These are phyloP conservation scores for Adrianichthys oophorus DNA, from an alignment of 2,797 vertebrate species.

Conservation along the genomic window DNA sequence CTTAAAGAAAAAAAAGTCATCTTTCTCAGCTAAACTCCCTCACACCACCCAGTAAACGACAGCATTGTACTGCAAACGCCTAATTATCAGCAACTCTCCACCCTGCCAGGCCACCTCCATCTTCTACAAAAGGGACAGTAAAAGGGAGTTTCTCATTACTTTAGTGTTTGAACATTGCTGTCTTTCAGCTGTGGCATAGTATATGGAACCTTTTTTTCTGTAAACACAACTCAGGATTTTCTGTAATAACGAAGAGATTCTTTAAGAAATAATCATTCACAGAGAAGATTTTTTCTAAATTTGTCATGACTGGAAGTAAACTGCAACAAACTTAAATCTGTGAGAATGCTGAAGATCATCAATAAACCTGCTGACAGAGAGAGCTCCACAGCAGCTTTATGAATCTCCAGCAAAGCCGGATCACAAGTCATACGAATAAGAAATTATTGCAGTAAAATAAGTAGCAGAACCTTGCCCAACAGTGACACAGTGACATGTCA, in stretches of 20 bases:
- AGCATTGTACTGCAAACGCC: slow-evolving; percentile 54
- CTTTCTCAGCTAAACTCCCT: slow-evolving; percentile 31
- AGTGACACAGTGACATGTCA: slow-evolving; percentile 26
- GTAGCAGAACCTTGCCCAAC: slow-evolving; percentile 26
- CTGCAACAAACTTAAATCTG: neutral
- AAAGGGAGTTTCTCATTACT: slow-evolving; percentile 84
- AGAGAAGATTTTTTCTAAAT: slow-evolving; percentile 22
- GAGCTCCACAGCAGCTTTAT: slow-evolving; percentile 30
- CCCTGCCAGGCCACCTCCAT: slow-evolving; percentile 51
- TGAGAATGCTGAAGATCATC: no score
- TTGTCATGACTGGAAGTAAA: slow-evolving; percentile 16
- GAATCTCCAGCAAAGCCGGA: slow-evolving; percentile 50
- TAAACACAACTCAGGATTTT: neutral
- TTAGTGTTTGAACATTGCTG: slow-evolving; percentile 58
- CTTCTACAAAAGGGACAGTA: slow-evolving; percentile 60
- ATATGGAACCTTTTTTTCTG: slow-evolving; percentile 6
- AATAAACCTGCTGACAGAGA: slow-evolving; percentile 23
- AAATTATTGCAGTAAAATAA: slow-evolving; percentile 37
- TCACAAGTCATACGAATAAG: slow-evolving; percentile 53
- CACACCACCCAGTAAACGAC: slow-evolving; percentile 39
- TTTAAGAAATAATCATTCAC: slow-evolving; percentile 16
- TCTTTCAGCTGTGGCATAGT: neutral
- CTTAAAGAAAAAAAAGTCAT: slow-evolving; percentile 52
- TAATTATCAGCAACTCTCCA: slow-evolving; percentile 66
- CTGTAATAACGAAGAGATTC: no score